Base-by-base conservation (phyloP, 2,888 invertebrate genomes). In the Phyllotreta cruciferae region DNA sequence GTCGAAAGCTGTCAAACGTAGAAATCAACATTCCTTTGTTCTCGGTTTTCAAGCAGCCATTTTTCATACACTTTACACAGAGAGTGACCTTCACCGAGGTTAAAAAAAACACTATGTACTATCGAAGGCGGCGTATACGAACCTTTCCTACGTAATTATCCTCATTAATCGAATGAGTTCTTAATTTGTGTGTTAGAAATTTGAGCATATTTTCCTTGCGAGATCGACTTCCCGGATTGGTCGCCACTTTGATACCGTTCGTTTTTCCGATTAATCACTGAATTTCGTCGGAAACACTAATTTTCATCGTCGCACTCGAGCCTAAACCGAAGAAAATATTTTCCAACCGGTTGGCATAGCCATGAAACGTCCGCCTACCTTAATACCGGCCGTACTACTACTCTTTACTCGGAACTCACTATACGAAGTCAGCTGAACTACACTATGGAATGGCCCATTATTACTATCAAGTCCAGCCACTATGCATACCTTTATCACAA, bases 151-250 rank as follows among this genome's bases (percentile, higher is more conserved):
- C 85, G 82, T 87, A 87, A 84, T 86, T 86, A 82, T 90, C 90
- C 85, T 92, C 92, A 86, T 91, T 91, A 84, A 92, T 87, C 82
- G 91, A 91, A 84, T 92, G 92, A 82, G 90, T 90, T 84, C 90
- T 88, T 82, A 92, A 85, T 86, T 92, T 92, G 84, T 91, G 90
- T 77, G 92, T 92, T 80, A 92, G 86, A 85, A 90, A 91, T 85
- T 90, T 91, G 84, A 92, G 89, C 91, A 92, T 92, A 87, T 87
- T 89, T 87, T 85, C 79, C 79, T 79, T 81, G 79, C 83, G 80
- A 80, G 81, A 68, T 66, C 71, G 73, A 56, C 70, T 71, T 74
- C 76, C 82, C 80, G 78, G 75, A 78, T 78, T 80, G 73, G 80
- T 78, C 80, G 81, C 82, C 79, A 78, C 79, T 77, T 75, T 79